Percentiles rank a stretch among this genome's conserved stretches.
Evolutionary conservation across 2,888 invertebrate genomes (phyloP).

Genomic region (Apotomis betuletana): DNA sequence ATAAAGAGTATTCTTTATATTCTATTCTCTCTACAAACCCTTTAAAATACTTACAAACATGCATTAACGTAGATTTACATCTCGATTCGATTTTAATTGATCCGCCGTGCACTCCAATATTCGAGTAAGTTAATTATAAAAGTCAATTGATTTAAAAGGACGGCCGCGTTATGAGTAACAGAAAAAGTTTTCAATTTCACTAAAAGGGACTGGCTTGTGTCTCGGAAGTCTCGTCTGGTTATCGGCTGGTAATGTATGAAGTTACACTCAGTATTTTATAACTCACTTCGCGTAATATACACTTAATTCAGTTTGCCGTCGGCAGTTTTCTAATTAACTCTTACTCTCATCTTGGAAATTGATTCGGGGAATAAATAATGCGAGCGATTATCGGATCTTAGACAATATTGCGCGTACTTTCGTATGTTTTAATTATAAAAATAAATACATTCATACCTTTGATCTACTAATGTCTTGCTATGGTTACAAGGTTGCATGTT

Average conservation of each 20-base stretch:
- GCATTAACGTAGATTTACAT: slow-evolving; percentile 73
- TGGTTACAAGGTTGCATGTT: no score
- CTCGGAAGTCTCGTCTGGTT: slow-evolving; percentile 84
- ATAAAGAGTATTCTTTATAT: no score
- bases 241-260: slow-evolving; percentile 84
- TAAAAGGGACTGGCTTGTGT: slow-evolving; percentile 85
- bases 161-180: slow-evolving; percentile 81
- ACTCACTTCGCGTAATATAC: slow-evolving; percentile 81
- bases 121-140: slow-evolving; percentile 81
- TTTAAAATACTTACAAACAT: slow-evolving; percentile 1
- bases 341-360: slow-evolving; percentile 52
- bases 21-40: no score
- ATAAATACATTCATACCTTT: no score
- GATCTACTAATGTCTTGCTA: no score
- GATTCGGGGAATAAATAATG: slow-evolving; percentile 39
- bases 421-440: no score
- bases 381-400: neutral
- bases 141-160: slow-evolving; percentile 83
- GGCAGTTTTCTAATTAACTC: slow-evolving; percentile 66
- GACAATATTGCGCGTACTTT: neutral
- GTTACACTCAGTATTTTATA: slow-evolving; percentile 81
- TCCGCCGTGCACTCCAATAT: slow-evolving; percentile 78
- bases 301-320: slow-evolving; percentile 75
- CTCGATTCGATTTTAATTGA: slow-evolving; percentile 79
- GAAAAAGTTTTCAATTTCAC: slow-evolving; percentile 85